Conservation (phyloP, 2,888 invertebrate species). For the Sphaeridia pumilis region DNA sequence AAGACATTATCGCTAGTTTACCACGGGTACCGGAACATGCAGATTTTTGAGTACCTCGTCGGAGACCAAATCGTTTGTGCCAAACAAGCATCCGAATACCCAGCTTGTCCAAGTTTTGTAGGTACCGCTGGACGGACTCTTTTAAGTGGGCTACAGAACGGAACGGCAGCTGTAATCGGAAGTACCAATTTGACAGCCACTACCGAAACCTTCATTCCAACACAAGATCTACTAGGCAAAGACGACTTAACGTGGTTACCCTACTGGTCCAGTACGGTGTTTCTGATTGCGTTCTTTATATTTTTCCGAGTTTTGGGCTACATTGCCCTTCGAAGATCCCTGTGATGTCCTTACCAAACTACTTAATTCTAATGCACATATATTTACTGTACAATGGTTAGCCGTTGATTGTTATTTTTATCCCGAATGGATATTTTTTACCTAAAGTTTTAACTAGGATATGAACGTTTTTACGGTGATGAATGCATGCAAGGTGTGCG, state of each 20-base stretch:
- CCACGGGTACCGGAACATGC: constrained; percentile 70
- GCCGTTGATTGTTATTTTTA: too few species aligned
- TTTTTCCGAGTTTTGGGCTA: constrained; percentile 61
- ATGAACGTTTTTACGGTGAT: too few species aligned
- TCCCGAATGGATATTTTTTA: not conserved
- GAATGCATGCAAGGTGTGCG: too few species aligned
- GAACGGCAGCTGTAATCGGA: constrained; percentile 31
- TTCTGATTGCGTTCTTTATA: constrained; percentile 56
- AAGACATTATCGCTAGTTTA: constrained; percentile 48
- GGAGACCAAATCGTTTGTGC: constrained; percentile 56
- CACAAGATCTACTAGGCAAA: constrained; percentile 50
- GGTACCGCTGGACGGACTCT: constrained; percentile 39
- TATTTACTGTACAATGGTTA: too few species aligned
- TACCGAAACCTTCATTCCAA: constrained; percentile 12
- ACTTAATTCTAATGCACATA: too few species aligned
- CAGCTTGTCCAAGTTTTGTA: constrained; percentile 42
- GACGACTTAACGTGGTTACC: constrained; percentile 50
- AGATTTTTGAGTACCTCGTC: constrained; percentile 61
- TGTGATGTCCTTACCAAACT: constrained; percentile 25
- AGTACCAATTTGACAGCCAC: constrained; percentile 48
- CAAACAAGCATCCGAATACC: constrained; percentile 22
- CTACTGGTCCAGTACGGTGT: constrained; percentile 60
- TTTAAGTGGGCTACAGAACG: not conserved
- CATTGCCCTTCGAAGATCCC: constrained; percentile 54
- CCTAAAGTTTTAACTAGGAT: too few species aligned